phyloP scores from a whole-genome alignment of 2,888 invertebrate genomes.

The Oligia strigilis region DNA sequence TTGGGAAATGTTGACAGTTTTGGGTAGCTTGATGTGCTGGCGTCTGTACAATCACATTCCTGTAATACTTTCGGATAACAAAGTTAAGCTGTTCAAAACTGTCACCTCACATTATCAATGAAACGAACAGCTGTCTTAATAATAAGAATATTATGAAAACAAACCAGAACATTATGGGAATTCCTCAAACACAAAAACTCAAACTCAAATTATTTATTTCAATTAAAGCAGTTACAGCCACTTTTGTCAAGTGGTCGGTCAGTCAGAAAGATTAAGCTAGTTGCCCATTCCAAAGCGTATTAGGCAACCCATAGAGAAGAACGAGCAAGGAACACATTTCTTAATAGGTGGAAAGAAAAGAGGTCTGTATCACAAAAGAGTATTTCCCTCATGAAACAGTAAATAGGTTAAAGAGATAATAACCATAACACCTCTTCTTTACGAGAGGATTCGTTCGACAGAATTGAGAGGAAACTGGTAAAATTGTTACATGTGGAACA shows the following conservation, averaged over 20 bases:
- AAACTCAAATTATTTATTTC: too few species aligned
- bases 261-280: too few species aligned
- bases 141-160: neutral
- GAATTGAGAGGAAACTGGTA: conserved; percentile 78
- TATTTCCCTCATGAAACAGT: conserved; percentile 41
- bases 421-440: conserved; percentile 82
- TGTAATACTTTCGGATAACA: too few species aligned
- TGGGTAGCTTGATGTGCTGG: too few species aligned
- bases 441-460: conserved; percentile 86
- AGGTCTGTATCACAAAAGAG: conserved; percentile 20
- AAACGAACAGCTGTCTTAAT: neutral
- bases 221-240: too few species aligned
- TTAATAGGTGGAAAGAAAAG: conserved; percentile 1
- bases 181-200: neutral
- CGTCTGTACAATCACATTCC: too few species aligned
- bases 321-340: neutral
- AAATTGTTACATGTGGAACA: conserved; percentile 68
- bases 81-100: neutral
- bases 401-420: conserved; percentile 60
- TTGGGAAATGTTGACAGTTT: too few species aligned
- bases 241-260: too few species aligned
- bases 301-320: neutral
- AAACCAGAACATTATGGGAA: neutral
- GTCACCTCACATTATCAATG: neutral
- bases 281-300: too few species aligned